These are phyloP conservation scores for Limulus polyphemus DNA, from an alignment of 2,888 invertebrate genomes.

Conservation along the genomic window DNA sequence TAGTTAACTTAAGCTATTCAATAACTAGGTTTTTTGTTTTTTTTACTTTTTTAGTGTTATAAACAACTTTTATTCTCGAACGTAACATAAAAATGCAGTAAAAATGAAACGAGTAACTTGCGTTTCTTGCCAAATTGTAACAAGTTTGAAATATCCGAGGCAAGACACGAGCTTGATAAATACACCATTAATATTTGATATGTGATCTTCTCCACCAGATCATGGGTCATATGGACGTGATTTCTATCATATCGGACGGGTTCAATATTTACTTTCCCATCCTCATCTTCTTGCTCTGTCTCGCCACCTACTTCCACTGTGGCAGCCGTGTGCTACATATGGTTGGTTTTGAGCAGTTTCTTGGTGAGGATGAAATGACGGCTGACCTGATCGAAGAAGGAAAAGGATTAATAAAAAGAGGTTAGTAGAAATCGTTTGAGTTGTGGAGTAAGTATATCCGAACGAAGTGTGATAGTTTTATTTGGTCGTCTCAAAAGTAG, in stretches of 20 bases:
- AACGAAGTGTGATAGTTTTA: too few species aligned
- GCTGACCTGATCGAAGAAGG: constrained; percentile 89
- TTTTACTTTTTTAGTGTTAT: too few species aligned
- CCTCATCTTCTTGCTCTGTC: constrained; percentile 80
- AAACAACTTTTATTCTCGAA: too few species aligned
- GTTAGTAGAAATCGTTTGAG: constrained; percentile 41
- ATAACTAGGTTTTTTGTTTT: too few species aligned
- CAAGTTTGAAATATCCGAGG: too few species aligned
- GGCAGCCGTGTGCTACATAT: constrained; percentile 79
- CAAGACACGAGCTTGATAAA: too few species aligned
- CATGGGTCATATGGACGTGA: constrained; percentile 78
- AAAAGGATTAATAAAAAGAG: constrained; percentile 74
- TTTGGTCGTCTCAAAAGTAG: too few species aligned
- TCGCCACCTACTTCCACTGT: constrained; percentile 84
- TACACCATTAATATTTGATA: constrained; percentile 3
- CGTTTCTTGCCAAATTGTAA: too few species aligned
- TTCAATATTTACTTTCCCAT: constrained; percentile 99
- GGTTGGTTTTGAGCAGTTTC: constrained; percentile 92
- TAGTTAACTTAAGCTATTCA: too few species aligned
- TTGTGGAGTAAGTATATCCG: too few species aligned
- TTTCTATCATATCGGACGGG: constrained; percentile 89
- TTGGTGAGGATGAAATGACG: constrained; percentile 85
- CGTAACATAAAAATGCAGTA: too few species aligned
- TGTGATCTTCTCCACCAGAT: constrained; percentile 11
- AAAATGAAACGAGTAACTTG: too few species aligned